A percentile compares a stretch with the other conserved stretches of the same genome.
Evolutionary conservation across 1,140 invertebrate species (phyloP).

Genomic region (Pseudomyrmex cubaensis): DNA sequence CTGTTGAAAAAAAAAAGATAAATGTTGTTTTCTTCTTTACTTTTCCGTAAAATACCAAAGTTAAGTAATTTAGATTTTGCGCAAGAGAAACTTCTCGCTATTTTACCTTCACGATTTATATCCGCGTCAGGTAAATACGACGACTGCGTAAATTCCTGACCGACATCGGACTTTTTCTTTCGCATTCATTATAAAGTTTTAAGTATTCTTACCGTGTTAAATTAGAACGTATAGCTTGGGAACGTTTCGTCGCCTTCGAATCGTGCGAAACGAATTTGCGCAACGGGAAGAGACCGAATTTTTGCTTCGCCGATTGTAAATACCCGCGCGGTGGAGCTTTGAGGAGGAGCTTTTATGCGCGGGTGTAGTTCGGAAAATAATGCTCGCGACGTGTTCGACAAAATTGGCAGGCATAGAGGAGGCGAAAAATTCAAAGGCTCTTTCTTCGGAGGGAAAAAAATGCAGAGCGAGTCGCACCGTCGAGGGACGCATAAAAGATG

Average conservation of each 20-base stretch:
- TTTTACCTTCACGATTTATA: not conserved
- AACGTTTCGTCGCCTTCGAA: conserved; percentile 29
- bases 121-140: not conserved
- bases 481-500: conserved; percentile 55
- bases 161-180: not conserved
- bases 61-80: not conserved
- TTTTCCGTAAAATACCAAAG: too few relatives aligned
- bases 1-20: too few relatives aligned
- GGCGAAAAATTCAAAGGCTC: conserved; percentile 37
- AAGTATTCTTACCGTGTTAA: conserved; percentile 3
- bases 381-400: conserved; percentile 56
- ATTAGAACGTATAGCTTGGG: conserved; percentile 21
- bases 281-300: conserved; percentile 21
- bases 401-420: conserved; percentile 51
- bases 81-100: not conserved
- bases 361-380: conserved; percentile 63
- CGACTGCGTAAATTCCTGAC: conserved; percentile 12
- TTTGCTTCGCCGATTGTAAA: conserved; percentile 62
- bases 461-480: conserved; percentile 41
- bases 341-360: conserved; percentile 58
- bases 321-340: conserved; percentile 33
- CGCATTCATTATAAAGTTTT: conserved; percentile 11
- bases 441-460: conserved; percentile 40
- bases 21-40: too few relatives aligned
- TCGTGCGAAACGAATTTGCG: conserved; percentile 9